Evolutionary conservation across 2,113 vertebrate genomes (phyloP), one percentile per base, ranked within the genome.

Genomic region (Vulpes ferrilata): DNA sequence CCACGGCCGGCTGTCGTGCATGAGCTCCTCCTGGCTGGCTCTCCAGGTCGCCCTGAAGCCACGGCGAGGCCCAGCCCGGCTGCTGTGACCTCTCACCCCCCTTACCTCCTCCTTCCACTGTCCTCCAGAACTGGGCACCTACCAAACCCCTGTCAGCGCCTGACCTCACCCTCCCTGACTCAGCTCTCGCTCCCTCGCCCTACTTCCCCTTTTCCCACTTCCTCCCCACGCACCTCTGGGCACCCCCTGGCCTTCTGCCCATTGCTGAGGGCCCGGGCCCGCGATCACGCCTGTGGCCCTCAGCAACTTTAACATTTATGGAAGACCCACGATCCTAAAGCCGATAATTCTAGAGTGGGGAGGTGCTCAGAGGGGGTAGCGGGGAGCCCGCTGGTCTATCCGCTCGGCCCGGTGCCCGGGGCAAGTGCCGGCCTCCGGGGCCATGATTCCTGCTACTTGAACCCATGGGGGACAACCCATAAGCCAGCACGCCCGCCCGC

Each of bases 1-100:
- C 23, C n/a, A 16, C 0, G 9, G 85, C 74, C 38, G 32, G 3
- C 67, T 3, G 81, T 79, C 0, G 0, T 0, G 1, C 11, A 0
- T 74, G 43, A 43, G 43, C 23, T 82, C 35, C 23, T 67, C 25
- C 73, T 48, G 16, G 59, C n/a, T 76, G 65, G 13, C 38, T 81
- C 53, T 80, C 22, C 51, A 2, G 38, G 51, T 73, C 55, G 57
- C n/a, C 65, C 74, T 12, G 76, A 71, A 93, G 55, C 15, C 17
- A 19, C 17, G 7, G 65, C 19, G 30, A 48, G 67, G 23, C 53
- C 73, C 0, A 80, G 64, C 17, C 88, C 13, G 15, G 38, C 1
- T 79, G 32, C 23, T 79, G 51, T 12, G 5, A 11, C 80, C 22
- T 67, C 71, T 79, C 23, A 38, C 23, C 74, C 95, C 20, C 53